Evolutionary conservation across 2,113 vertebrate genomes (phyloP).

Genomic region (Hypocryptadius cinnamomeus): DNA sequence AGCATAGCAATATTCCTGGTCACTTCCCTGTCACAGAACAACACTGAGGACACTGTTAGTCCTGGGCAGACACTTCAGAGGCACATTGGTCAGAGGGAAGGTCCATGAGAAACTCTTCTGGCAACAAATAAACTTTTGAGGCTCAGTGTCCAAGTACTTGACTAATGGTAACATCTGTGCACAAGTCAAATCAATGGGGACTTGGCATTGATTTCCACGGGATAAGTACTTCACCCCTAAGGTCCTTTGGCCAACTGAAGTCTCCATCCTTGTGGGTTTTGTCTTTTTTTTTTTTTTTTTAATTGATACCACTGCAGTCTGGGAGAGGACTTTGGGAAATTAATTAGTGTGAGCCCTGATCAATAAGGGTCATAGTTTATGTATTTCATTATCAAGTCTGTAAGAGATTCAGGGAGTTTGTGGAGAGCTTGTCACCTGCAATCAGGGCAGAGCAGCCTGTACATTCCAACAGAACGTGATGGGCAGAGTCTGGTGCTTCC

Average conservation of each 20-base stretch:
- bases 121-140: neutral
- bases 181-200: neutral
- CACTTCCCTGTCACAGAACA: neutral
- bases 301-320: constrained; percentile 3
- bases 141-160: neutral
- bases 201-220: neutral
- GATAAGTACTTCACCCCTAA: neutral
- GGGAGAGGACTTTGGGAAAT: constrained; percentile 41
- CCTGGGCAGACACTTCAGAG: neutral
- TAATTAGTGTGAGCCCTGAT: constrained; percentile 44
- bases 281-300: neutral
- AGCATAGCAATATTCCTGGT: neutral
- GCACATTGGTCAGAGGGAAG: neutral
- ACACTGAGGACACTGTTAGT: neutral
- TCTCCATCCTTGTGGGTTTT: neutral
- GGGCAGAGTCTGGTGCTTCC: neutral
- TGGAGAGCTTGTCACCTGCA: neutral
- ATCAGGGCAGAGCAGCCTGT: neutral
- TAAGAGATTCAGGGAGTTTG: constrained; percentile 16
- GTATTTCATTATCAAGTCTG: constrained; percentile 58
- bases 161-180: neutral
- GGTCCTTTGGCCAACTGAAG: neutral
- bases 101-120: neutral
- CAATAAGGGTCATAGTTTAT: constrained; percentile 52
- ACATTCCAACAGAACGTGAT: neutral